Conservation (phyloP, 1,140 invertebrate genomes). For the Drosophila pallidifrons region DNA sequence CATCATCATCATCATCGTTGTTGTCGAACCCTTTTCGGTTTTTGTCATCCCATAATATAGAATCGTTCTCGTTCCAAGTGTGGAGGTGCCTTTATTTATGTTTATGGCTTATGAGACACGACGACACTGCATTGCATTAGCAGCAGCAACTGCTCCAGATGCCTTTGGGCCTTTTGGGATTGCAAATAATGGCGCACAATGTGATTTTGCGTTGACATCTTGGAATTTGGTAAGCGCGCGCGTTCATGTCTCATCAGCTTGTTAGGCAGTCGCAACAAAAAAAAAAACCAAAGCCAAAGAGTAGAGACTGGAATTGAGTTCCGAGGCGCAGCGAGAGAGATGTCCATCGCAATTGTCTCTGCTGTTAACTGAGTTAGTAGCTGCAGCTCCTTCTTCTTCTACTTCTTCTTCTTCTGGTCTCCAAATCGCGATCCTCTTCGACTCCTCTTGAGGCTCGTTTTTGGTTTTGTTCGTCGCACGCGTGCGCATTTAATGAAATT, state of each 20-base stretch:
- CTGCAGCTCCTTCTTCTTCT: conserved; percentile 47
- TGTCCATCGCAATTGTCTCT: conserved; percentile 77
- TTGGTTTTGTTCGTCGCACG: conserved; percentile 68
- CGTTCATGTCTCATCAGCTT: conserved; percentile 84
- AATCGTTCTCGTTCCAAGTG: conserved; percentile 24
- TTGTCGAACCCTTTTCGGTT: conserved; percentile 26
- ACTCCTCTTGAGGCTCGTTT: conserved; percentile 6
- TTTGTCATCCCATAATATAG: conserved; percentile 59
- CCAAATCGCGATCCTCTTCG: not conserved
- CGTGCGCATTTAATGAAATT: conserved; percentile 84
- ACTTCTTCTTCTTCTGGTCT: conserved; percentile 11
- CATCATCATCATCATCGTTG: conserved; percentile 34
- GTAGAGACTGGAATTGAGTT: conserved; percentile 26
- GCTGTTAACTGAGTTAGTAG: conserved; percentile 79
- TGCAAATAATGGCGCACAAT: conserved; percentile 83
- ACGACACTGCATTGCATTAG: conserved; percentile 79
- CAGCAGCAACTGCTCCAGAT: conserved; percentile 47
- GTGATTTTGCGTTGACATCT: conserved; percentile 83
- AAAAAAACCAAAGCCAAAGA: conserved; percentile 8
- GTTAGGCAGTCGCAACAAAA: conserved; percentile 67
- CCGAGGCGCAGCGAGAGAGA: conserved; percentile 52
- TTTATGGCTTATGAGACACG: conserved; percentile 79
- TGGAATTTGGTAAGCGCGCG: conserved; percentile 84
- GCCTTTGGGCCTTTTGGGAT: not conserved
- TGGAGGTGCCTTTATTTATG: conserved; percentile 82